These are phyloP conservation scores for Rhynchophorus ferrugineus DNA, from an alignment of 1,140 invertebrate species.

Conservation along the genomic window DNA sequence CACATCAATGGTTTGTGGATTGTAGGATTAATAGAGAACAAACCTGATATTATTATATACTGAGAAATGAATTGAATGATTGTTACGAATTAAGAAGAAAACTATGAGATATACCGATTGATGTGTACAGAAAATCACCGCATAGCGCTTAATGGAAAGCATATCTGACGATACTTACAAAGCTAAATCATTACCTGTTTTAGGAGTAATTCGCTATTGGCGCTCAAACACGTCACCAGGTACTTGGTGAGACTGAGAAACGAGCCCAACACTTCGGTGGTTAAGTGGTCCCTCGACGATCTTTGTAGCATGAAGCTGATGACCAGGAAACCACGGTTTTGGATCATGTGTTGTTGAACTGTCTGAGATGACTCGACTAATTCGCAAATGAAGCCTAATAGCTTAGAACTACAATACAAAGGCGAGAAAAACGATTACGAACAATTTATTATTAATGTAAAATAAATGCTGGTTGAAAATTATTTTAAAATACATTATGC, in stretches of 20 bases:
- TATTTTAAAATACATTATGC: no score
- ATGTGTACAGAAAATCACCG: background rate
- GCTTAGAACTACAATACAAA: constrained; percentile 73
- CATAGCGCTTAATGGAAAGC: background rate
- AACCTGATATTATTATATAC: no score
- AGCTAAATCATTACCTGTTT: constrained; percentile 70
- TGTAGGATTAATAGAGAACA: no score
- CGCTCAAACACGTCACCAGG: constrained; percentile 86
- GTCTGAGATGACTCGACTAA: constrained; percentile 93
- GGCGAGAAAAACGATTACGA: no score
- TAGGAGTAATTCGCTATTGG: constrained; percentile 86
- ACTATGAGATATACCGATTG: no score
- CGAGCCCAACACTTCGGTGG: constrained; percentile 83
- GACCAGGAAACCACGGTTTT: constrained; percentile 94
- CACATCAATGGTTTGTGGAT: no score
- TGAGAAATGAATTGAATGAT: no score
- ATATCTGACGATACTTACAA: background rate
- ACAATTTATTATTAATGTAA: no score
- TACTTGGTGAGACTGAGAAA: constrained; percentile 95
- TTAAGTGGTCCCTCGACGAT: constrained; percentile 88
- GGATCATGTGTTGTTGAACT: constrained; percentile 98
- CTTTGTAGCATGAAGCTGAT: constrained; percentile 95
- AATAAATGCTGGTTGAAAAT: no score
- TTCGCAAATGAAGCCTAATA: constrained; percentile 95
- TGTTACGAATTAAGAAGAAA: no score